A percentile compares a stretch with the other conserved stretches of the same genome.
Conservation (phyloP, 2,113 vertebrate genomes). For the Mesitornis unicolor region DNA sequence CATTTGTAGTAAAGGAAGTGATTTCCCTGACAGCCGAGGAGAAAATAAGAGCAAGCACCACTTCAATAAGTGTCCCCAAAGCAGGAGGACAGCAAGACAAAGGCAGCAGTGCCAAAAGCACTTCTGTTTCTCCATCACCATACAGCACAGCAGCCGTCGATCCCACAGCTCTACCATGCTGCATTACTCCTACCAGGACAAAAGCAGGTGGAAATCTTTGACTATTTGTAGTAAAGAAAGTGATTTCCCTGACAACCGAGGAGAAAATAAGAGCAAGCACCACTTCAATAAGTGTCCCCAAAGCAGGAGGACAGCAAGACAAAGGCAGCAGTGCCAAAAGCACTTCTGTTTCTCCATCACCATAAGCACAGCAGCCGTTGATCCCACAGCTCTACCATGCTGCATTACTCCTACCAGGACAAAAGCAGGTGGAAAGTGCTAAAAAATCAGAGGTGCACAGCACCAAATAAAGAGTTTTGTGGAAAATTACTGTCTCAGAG, state of each 20-base stretch:
- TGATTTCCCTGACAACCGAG: too few species aligned
- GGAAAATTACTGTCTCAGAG: background rate
- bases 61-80: background rate
- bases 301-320: too few species aligned
- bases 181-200: too few species aligned
- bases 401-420: background rate
- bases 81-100: background rate
- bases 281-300: too few species aligned
- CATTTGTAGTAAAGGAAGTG: background rate
- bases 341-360: too few species aligned
- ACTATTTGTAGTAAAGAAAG: too few species aligned
- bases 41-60: background rate
- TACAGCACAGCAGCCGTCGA: too few species aligned
- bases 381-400: background rate
- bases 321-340: too few species aligned
- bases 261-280: too few species aligned
- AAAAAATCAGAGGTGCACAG: background rate
- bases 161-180: too few species aligned
- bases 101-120: background rate
- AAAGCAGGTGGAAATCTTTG: too few species aligned
- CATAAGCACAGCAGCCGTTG: too few species aligned
- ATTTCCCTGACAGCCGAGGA: background rate
- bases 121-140: background rate
- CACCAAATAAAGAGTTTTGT: background rate
- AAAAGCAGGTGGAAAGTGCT: background rate